Evolutionary conservation across 1,140 invertebrate species (phyloP).

Genomic region (Achroia grisella): DNA sequence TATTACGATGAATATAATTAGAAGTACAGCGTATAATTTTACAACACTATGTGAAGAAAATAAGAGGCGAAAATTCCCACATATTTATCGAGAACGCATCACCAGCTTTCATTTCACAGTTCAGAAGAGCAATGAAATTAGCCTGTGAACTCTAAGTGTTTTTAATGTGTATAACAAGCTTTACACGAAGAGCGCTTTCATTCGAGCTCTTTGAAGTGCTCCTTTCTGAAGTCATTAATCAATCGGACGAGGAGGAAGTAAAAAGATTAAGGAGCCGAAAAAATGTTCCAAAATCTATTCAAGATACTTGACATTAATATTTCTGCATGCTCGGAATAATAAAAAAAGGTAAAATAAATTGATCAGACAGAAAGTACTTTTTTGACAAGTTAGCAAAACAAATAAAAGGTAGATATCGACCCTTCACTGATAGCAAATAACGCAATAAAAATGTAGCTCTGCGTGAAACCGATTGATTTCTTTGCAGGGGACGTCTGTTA

Average conservation of each 20-base stretch:
- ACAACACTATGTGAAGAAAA: constrained; percentile 1
- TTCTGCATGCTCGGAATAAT: too few relatives aligned
- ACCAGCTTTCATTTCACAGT: not conserved
- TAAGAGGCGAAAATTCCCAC: too few relatives aligned
- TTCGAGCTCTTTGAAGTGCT: constrained; percentile 23
- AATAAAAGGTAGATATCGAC: not conserved
- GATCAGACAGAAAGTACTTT: too few relatives aligned
- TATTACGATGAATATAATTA: constrained; percentile 10
- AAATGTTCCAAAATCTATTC: constrained; percentile 24
- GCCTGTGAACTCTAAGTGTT: not conserved
- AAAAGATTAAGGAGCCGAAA: constrained; percentile 24
- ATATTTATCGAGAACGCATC: not conserved
- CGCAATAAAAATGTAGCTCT: constrained; percentile 25
- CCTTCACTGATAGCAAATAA: constrained; percentile 18
- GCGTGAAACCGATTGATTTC: constrained; percentile 28
- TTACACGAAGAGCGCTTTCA: constrained; percentile 1
- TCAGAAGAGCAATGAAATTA: not conserved
- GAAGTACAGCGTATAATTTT: constrained; percentile 3
- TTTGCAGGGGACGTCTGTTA: constrained; percentile 21
- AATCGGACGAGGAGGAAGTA: constrained; percentile 28
- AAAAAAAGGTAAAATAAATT: too few relatives aligned
- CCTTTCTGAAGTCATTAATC: constrained; percentile 35
- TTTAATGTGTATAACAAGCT: constrained; percentile 18
- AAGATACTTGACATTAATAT: not conserved
- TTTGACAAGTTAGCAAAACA: too few relatives aligned